These are phyloP conservation scores for human DNA, from an alignment of 2,113 vertebrate species.

Conservation along the genomic window DNA sequence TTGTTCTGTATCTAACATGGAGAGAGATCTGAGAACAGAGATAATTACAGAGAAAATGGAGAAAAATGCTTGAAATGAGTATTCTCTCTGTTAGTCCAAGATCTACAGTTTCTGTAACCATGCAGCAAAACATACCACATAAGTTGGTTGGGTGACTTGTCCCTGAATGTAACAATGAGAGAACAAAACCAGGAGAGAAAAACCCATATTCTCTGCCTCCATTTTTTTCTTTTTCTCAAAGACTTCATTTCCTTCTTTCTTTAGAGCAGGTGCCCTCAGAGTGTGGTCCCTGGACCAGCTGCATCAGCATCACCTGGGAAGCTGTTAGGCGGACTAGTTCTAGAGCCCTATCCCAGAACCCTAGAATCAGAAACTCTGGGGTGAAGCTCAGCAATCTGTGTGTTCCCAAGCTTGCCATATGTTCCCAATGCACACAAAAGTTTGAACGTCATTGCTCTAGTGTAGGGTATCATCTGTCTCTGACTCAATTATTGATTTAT, in stretches of 20 bases:
- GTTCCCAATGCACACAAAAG: neutral
- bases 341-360: neutral
- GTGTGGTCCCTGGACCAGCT: neutral
- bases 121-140: neutral
- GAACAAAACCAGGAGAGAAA: neutral
- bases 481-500: neutral
- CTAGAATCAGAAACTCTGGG: neutral
- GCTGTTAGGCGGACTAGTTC: neutral
- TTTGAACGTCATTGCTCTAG: neutral
- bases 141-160: neutral
- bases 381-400: neutral
- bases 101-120: neutral
- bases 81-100: neutral
- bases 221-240: neutral
- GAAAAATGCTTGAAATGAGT: neutral
- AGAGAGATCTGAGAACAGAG: neutral
- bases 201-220: neutral
- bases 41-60: neutral
- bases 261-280: neutral
- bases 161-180: neutral
- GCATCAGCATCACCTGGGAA: neutral
- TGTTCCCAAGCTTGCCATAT: neutral
- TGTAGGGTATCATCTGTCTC: neutral
- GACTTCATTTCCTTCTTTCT: neutral
- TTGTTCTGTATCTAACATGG: neutral